Conservation (phyloP, 2,113 vertebrate genomes). For the Thryonomys swinderianus region DNA sequence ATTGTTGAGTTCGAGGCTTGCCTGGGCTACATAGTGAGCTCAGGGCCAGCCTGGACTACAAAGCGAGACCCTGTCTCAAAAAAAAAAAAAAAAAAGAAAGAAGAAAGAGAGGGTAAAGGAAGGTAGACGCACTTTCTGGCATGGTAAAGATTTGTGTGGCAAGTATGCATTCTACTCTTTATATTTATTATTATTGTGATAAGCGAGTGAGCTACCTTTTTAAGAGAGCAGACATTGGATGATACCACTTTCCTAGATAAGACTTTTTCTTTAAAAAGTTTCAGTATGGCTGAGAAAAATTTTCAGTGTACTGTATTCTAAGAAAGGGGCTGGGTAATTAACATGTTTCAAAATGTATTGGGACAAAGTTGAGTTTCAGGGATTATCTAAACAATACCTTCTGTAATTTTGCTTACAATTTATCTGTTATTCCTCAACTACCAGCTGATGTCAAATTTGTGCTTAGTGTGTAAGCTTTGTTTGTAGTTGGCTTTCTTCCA, state of each 20-base stretch:
- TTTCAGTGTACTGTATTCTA: conserved; percentile 45
- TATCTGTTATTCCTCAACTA: conserved; percentile 17
- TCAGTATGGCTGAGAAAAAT: not conserved
- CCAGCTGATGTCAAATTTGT: conserved; percentile 42
- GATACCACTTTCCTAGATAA: not conserved
- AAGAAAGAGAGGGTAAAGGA: conserved; percentile 21
- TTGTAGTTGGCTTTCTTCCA: not conserved
- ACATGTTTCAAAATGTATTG: conserved; percentile 24
- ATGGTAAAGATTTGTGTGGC: conserved; percentile 30
- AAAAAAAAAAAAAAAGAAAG: no score
- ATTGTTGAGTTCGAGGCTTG: no score
- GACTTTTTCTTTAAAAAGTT: conserved; percentile 44
- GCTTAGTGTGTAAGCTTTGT: not conserved
- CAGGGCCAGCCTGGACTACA: no score
- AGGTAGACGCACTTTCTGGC: not conserved
- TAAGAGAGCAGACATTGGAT: not conserved
- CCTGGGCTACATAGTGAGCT: no score
- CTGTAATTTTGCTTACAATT: conserved; percentile 32
- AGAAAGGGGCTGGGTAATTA: not conserved
- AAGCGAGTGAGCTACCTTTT: not conserved
- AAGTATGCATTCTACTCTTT: not conserved
- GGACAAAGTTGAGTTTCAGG: not conserved
- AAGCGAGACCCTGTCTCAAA: no score
- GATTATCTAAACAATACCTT: not conserved
- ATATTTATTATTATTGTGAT: conserved; percentile 51